Base-by-base conservation (phyloP, 2,797 vertebrate species). In the Alosa sapidissima region DNA sequence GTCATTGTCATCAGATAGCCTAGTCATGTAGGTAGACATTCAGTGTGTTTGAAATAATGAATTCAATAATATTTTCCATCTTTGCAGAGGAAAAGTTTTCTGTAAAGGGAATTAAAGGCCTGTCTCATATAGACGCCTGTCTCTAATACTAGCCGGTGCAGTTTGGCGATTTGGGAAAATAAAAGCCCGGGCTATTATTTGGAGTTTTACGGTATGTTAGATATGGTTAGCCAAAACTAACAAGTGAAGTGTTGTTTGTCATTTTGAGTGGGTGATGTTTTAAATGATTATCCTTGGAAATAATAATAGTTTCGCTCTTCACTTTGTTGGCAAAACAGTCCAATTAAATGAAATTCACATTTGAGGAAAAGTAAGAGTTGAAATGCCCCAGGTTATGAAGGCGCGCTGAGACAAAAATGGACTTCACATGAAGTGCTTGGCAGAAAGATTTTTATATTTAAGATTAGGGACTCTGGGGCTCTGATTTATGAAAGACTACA, bases 391-490 rank as follows among this genome's bases (percentile, higher is more conserved):
- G 60, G 60, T 82, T 75, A 82, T n/a, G 82, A 21, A 28, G 54
- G 8, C 16, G 16, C 33, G 75, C 19, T 78, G 41, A 62, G 81
- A 4, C 33, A 21, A 81, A 78, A 72, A 58, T 83, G 41, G 49
- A 60, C 54, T 58, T 81, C 81, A 49, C 3, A 28, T 36, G 33
- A 1, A 47, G 60, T 81, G 81, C 83, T 81, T 84, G 81, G 36
- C 4, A 47, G 47, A 85, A 24, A 52, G 45, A 84, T 81, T 78
- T 49, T 49, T 60, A 72, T 81, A 81, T 84, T 87, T 52, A 85
- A 84, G 82, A 81, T 81, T 65, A 85, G 36, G 19, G 81, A 85
- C 55, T 89, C 82, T 21, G 28, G 41, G 47, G 81, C 84, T 81
- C 58, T 62, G 86, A 58, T 75, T 86, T 48, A 81, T 86, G 84